Evolutionary conservation across 2,797 vertebrate genomes (phyloP).

Genomic region (Channallabes apus): DNA sequence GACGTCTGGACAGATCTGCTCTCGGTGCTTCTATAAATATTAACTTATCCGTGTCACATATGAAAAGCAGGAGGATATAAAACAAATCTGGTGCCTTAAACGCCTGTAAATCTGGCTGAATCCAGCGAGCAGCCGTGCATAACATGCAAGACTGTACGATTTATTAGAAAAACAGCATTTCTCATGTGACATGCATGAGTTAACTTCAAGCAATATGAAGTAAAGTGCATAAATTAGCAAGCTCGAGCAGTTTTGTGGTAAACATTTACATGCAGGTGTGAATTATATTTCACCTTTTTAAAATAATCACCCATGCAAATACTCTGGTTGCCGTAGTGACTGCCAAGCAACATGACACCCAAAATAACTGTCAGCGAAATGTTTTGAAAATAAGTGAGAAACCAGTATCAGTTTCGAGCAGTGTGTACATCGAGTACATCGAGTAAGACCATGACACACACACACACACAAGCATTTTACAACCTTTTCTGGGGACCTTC

Average conservation of each 20-base stretch:
- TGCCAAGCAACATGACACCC: neutral
- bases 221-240: neutral
- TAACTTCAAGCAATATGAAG: neutral
- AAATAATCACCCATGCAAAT: slow-evolving; percentile 15
- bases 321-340: neutral
- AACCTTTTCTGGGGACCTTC: neutral
- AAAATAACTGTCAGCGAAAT: slow-evolving; percentile 34
- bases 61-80: slow-evolving; percentile 73
- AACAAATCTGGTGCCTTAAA: slow-evolving; percentile 70
- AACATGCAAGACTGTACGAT: slow-evolving; percentile 55
- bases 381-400: slow-evolving; percentile 38
- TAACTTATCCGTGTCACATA: slow-evolving; percentile 72
- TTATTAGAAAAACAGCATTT: slow-evolving; percentile 49
- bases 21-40: slow-evolving; percentile 78
- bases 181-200: slow-evolving; percentile 7
- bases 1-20: slow-evolving; percentile 83
- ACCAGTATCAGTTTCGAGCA: slow-evolving; percentile 49
- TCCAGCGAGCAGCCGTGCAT: slow-evolving; percentile 61
- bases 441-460: neutral
- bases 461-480: neutral
- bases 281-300: slow-evolving; percentile 23
- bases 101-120: slow-evolving; percentile 59
- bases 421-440: slow-evolving; percentile 1
- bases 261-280: slow-evolving; percentile 17
- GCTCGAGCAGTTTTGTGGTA: neutral